phyloP scores from a whole-genome alignment of 1,140 invertebrate species.

The Pachyrhynchus sulphureomaculatus region DNA sequence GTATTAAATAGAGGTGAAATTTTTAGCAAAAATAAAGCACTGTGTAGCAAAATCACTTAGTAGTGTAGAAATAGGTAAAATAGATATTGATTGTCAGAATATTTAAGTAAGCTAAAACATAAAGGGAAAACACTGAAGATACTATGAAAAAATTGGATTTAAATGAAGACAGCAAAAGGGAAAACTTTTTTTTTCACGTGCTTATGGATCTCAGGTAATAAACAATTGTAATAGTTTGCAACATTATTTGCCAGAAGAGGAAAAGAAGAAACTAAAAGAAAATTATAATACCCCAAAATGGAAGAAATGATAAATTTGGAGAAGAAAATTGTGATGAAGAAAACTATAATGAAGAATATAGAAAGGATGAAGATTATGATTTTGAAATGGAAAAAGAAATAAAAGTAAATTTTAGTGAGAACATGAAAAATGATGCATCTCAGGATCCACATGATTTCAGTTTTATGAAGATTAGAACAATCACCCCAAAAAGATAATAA shows the following conservation, averaged over 20 bases:
- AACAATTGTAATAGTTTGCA: background rate
- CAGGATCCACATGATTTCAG: constrained; percentile 1
- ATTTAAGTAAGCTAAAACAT: constrained; percentile 11
- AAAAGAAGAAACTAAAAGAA: constrained; percentile 15
- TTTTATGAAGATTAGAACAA: constrained; percentile 28
- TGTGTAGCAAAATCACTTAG: constrained; percentile 32
- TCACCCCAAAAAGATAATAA: background rate
- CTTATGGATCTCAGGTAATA: constrained; percentile 30
- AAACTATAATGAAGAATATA: too few species aligned
- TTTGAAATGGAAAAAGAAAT: constrained; percentile 35
- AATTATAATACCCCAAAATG: constrained; percentile 13
- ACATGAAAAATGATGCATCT: background rate
- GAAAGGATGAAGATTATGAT: too few species aligned
- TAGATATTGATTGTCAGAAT: constrained; percentile 8
- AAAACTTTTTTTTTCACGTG: constrained; percentile 32
- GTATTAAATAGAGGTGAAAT: constrained; percentile 14
- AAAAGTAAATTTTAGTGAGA: too few species aligned
- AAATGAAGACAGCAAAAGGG: background rate
- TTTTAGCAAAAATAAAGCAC: constrained; percentile 37
- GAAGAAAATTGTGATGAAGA: constrained; percentile 26
- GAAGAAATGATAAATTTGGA: constrained; percentile 14
- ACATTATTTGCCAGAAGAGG: constrained; percentile 3
- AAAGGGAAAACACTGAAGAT: constrained; percentile 2
- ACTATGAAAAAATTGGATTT: background rate
- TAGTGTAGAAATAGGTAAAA: constrained; percentile 2